Conservation (phyloP, 1,140 invertebrate species). For the Drosophila sucinea region DNA sequence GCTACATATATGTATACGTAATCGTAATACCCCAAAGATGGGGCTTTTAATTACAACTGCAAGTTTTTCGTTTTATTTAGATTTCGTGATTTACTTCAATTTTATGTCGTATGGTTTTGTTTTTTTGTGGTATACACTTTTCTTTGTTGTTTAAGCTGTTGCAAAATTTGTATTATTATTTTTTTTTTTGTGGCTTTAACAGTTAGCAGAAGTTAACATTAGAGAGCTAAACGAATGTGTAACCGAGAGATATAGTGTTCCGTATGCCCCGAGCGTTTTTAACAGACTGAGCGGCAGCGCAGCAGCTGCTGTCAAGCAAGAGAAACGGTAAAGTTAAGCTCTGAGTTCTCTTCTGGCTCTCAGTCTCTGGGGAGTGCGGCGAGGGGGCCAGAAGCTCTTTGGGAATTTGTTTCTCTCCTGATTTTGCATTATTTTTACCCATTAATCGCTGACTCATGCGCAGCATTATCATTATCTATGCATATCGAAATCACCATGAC, state of each 20-base stretch:
- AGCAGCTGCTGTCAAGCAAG: conserved; percentile 20
- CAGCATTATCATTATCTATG: conserved; percentile 9
- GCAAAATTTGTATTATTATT: conserved; percentile 14
- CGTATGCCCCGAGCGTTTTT: conserved; percentile 43
- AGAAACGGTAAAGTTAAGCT: conserved; percentile 6
- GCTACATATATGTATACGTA: conserved; percentile 9
- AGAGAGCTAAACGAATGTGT: neutral
- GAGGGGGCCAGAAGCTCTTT: conserved; percentile 4
- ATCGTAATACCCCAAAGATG: conserved; percentile 5
- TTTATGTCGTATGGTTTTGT: neutral
- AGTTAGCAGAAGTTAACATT: conserved; percentile 4
- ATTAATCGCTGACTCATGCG: conserved; percentile 61
- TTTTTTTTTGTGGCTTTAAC: conserved; percentile 8
- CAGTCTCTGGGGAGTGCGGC: neutral
- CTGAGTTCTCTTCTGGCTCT: conserved; percentile 23
- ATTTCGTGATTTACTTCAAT: neutral
- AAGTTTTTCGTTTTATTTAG: neutral
- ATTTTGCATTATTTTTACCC: conserved; percentile 28
- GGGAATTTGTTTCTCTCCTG: conserved; percentile 1
- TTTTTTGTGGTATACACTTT: neutral
- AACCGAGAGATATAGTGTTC: conserved; percentile 26
- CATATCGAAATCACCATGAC: neutral
- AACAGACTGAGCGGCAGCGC: conserved; percentile 52
- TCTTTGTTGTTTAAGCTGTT: neutral
- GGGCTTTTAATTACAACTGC: conserved; percentile 1